These are phyloP conservation scores for Agrenia bidenticulata DNA, from an alignment of 2,888 invertebrate species.

Conservation along the genomic window DNA sequence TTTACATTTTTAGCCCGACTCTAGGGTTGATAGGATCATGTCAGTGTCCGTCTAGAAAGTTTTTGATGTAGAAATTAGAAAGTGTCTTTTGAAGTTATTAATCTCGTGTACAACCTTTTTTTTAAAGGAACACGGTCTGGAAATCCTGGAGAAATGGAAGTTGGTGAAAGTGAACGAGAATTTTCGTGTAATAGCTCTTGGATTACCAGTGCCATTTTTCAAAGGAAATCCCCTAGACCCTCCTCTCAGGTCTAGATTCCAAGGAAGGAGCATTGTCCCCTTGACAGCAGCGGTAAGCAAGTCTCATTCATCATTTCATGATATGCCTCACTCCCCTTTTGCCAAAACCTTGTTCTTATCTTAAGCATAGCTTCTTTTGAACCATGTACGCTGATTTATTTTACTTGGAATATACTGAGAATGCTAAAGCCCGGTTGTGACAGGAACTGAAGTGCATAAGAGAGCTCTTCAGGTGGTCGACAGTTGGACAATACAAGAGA, in stretches of 20 bases:
- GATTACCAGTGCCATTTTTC: constrained; percentile 81
- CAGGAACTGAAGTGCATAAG: background rate
- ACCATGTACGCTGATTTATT: too few relatives aligned
- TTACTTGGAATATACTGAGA: too few relatives aligned
- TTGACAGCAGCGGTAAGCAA: constrained; percentile 39
- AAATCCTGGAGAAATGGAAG: constrained; percentile 80
- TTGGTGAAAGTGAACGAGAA: constrained; percentile 88
- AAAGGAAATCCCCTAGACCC: constrained; percentile 93
- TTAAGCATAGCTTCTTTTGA: too few relatives aligned
- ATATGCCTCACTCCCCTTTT: constrained; percentile 1
- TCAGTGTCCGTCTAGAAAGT: background rate
- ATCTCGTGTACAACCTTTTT: too few relatives aligned
- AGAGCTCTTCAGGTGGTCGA: constrained; percentile 10
- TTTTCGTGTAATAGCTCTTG: constrained; percentile 90
- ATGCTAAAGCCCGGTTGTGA: background rate
- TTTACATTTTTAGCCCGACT: background rate
- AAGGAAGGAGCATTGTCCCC: constrained; percentile 60
- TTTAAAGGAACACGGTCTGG: constrained; percentile 70
- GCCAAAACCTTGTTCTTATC: too few relatives aligned
- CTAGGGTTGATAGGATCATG: too few relatives aligned
- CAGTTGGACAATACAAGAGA: constrained; percentile 1
- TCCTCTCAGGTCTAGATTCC: constrained; percentile 90
- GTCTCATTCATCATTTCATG: background rate
- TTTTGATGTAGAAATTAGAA: too few relatives aligned
- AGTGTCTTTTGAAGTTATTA: too few relatives aligned